A percentile compares a stretch with the other conserved stretches of the same genome.
phyloP scores from a whole-genome alignment of 2,888 invertebrate species.

The Scaeva pyrastri region DNA sequence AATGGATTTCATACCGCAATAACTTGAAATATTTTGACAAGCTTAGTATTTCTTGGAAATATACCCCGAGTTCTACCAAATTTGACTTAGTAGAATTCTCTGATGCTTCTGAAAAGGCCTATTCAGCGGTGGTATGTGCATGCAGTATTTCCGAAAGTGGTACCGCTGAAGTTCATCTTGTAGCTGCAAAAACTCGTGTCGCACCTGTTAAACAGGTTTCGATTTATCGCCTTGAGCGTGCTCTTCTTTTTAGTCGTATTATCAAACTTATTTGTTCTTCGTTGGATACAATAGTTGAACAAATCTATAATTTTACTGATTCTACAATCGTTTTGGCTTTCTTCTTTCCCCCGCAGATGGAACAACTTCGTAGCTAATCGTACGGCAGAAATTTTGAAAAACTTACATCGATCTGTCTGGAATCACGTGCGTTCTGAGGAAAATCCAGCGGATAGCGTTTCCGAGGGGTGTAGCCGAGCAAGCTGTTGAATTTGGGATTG shows the following conservation, averaged over 20 bases:
- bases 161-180: neutral
- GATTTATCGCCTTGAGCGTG: constrained; percentile 7
- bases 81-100: constrained; percentile 37
- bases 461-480: neutral
- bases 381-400: too few species aligned
- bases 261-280: too few species aligned
- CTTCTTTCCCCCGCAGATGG: too few species aligned
- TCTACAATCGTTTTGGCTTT: constrained; percentile 22
- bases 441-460: constrained; percentile 10
- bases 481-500: neutral
- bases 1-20: neutral
- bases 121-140: too few species aligned
- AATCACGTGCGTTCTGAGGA: too few species aligned
- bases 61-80: neutral
- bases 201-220: constrained; percentile 7
- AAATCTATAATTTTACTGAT: neutral
- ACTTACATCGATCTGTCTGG: too few species aligned
- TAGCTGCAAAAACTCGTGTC: constrained; percentile 10
- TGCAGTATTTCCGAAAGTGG: too few species aligned
- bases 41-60: constrained; percentile 13
- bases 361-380: too few species aligned
- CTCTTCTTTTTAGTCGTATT: too few species aligned
- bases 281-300: neutral
- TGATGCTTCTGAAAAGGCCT: too few species aligned
- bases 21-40: too few species aligned